These are phyloP conservation scores for Cyprinodon tularosa DNA, from an alignment of 2,113 vertebrate species.

Conservation along the genomic window DNA sequence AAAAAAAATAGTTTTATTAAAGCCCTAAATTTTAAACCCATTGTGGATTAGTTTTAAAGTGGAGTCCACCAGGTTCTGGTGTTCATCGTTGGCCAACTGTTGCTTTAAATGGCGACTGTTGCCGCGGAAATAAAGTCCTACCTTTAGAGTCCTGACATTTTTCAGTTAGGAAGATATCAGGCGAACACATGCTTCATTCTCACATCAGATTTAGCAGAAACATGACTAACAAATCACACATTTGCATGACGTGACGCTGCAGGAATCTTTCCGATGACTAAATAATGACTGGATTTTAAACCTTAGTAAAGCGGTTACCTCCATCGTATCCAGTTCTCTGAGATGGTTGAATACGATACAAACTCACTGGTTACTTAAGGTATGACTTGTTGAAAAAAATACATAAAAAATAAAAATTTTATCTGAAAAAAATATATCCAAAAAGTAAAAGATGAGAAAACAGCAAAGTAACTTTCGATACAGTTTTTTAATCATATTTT, in stretches of 20 bases:
- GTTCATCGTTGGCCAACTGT: background rate
- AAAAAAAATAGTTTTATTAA: no score
- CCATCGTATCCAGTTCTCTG: no score
- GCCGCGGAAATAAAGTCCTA: no score
- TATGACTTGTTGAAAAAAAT: no score
- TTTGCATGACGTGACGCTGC: background rate
- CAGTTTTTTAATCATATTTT: no score
- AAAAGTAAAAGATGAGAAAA: no score
- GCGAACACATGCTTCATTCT: background rate
- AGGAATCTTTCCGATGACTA: background rate
- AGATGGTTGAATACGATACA: background rate
- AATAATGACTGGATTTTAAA: background rate
- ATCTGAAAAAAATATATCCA: no score
- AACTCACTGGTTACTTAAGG: background rate
- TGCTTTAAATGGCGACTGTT: no score
- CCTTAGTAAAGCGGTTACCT: background rate
- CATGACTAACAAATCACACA: background rate
- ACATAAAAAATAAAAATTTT: no score
- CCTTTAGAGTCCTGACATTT: background rate
- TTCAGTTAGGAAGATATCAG: background rate
- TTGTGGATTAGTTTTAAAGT: background rate
- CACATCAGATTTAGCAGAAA: background rate
- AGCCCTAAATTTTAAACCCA: background rate
- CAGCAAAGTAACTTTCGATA: no score
- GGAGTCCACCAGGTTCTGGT: background rate